These are phyloP conservation scores for Manis crassicaudata DNA, from an alignment of 2,797 vertebrate genomes.

Conservation along the genomic window DNA sequence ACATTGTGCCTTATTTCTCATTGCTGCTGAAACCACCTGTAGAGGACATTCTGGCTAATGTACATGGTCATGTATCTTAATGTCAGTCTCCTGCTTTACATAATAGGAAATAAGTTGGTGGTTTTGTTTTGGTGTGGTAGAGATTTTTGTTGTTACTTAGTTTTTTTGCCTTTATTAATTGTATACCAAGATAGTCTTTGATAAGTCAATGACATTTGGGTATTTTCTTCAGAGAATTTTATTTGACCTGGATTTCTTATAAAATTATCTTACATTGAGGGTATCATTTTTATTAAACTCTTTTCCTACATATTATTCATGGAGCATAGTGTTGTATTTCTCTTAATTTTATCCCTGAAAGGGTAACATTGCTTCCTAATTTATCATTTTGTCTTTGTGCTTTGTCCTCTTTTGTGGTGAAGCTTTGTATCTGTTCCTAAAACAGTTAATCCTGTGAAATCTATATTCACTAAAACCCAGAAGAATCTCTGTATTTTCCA, in stretches of 20 bases:
- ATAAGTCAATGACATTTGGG: constrained; percentile 54
- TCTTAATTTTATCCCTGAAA: constrained; percentile 24
- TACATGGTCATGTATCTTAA: background rate
- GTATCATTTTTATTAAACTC: constrained; percentile 54
- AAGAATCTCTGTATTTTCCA: constrained; percentile 52
- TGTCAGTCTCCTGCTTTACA: background rate
- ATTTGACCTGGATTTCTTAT: constrained; percentile 60
- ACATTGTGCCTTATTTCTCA: background rate
- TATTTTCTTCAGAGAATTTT: constrained; percentile 54
- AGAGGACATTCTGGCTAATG: background rate
- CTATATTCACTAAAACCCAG: constrained; percentile 47
- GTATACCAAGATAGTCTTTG: constrained; percentile 54
- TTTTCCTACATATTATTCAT: constrained; percentile 26
- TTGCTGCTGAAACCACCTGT: constrained; percentile 37
- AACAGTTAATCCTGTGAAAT: constrained; percentile 60
- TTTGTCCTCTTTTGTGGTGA: constrained; percentile 34
- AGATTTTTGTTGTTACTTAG: constrained; percentile 1
- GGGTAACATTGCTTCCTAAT: background rate
- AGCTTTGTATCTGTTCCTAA: constrained; percentile 28
- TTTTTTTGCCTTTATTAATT: constrained; percentile 52
- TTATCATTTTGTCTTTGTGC: constrained; percentile 44
- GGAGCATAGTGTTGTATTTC: constrained; percentile 42
- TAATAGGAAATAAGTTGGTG: background rate
- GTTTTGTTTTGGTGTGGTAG: constrained; percentile 47
- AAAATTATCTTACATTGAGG: constrained; percentile 50